Conservation (phyloP, 2,888 invertebrate genomes). For the Liopterus haemorrhoidalis region DNA sequence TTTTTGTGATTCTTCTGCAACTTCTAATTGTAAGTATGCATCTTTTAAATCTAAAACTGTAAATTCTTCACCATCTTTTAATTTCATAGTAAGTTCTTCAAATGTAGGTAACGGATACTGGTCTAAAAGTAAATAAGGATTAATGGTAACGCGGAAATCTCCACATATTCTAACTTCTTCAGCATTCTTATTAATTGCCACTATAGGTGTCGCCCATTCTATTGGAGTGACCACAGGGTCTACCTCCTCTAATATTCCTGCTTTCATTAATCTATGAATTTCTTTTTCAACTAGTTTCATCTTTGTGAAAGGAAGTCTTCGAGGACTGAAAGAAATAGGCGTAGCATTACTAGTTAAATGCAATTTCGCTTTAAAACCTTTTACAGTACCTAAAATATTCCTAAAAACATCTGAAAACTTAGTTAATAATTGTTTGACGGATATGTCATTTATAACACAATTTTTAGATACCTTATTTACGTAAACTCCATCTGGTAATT, state of each 20-base stretch:
- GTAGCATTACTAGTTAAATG: neutral
- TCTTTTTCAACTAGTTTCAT: conserved; percentile 2
- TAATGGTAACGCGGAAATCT: conserved; percentile 10
- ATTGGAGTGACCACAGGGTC: neutral
- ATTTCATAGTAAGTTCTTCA: conserved; percentile 12
- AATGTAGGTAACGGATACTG: conserved; percentile 13
- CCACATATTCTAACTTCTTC: conserved; percentile 6
- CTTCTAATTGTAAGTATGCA: conserved; percentile 21
- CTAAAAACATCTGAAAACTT: conserved; percentile 6
- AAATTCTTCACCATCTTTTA: conserved; percentile 16
- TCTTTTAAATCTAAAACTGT: conserved; percentile 18
- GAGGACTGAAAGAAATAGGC: neutral
- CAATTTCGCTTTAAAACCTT: conserved; percentile 7
- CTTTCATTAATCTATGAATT: conserved; percentile 1
- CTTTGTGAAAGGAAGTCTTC: conserved; percentile 5
- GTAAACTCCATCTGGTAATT: conserved; percentile 5
- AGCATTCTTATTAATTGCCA: neutral
- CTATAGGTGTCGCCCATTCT: neutral
- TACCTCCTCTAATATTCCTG: neutral
- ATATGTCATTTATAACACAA: no score
- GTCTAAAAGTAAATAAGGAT: conserved; percentile 4
- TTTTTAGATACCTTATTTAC: neutral
- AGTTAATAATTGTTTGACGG: no score
- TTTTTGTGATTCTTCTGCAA: conserved; percentile 11
- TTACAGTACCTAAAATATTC: conserved; percentile 5